Percentiles rank a stretch among this genome's conserved stretches.
Conservation (phyloP, 2,888 invertebrate genomes). For the Halocaridina rubra region DNA sequence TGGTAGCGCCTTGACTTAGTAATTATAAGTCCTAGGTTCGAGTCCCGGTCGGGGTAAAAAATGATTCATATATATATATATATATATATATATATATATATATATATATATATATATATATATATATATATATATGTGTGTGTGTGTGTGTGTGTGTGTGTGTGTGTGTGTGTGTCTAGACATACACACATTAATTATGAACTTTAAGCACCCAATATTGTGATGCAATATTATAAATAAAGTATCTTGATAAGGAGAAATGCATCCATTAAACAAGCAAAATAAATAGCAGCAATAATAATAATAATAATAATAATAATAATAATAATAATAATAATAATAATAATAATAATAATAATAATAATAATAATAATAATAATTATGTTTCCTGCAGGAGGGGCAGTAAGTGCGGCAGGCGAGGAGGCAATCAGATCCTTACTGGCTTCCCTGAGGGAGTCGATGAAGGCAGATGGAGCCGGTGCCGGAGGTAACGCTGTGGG, state of each 20-base stretch:
- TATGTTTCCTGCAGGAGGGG: constrained; percentile 50
- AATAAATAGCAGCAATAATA: too few species aligned
- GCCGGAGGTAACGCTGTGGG: background rate
- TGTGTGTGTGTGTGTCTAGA: background rate
- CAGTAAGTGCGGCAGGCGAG: constrained; percentile 58
- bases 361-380: background rate
- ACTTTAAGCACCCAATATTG: background rate
- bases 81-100: constrained; percentile 6
- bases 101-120: background rate
- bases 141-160: background rate
- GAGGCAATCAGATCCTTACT: constrained; percentile 51
- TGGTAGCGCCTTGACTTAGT: too few species aligned
- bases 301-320: too few species aligned
- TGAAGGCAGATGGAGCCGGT: constrained; percentile 31
- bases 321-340: too few species aligned
- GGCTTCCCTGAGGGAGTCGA: constrained; percentile 30
- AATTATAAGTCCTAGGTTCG: too few species aligned
- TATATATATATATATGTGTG: background rate
- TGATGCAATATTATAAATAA: background rate
- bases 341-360: too few species aligned
- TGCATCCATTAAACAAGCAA: too few species aligned
- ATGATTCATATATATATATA: background rate
- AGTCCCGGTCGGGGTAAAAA: too few species aligned
- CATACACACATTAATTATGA: background rate
- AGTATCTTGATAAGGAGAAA: background rate